A percentile compares a stretch with the other conserved stretches of the same genome.
phyloP scores from a whole-genome alignment of 2,797 vertebrate genomes.

The Myotis findleyi region DNA sequence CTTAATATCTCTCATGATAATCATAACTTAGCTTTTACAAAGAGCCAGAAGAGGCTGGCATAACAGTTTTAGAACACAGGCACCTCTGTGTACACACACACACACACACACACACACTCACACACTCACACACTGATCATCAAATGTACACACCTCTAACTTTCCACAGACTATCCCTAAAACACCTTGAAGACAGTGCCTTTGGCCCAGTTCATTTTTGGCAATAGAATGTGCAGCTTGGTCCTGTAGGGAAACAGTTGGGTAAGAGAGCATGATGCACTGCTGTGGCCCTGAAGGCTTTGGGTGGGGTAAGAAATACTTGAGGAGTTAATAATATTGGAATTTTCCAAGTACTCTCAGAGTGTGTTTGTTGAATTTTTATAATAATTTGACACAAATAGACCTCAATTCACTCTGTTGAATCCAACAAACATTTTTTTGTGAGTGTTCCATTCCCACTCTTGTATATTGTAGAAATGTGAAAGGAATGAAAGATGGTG shows the following conservation, averaged over 20 bases:
- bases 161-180: background rate
- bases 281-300: background rate
- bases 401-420: background rate
- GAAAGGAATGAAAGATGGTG: background rate
- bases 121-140: background rate
- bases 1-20: background rate
- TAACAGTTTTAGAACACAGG: background rate
- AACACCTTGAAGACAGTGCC: background rate
- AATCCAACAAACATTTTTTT: background rate
- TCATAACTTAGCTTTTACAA: conserved; percentile 26
- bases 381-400: conserved; percentile 42
- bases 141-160: background rate
- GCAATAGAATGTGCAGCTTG: background rate
- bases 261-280: background rate
- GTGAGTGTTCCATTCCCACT: background rate
- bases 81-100: no score
- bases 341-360: background rate
- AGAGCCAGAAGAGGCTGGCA: background rate
- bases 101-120: background rate
- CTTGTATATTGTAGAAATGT: background rate
- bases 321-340: conserved; percentile 1
- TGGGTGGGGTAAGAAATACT: background rate
- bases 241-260: background rate
- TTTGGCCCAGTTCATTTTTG: background rate
- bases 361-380: conserved; percentile 40